Base-by-base conservation (phyloP, 2,797 vertebrate species). In the Moxostoma hubbsi region DNA sequence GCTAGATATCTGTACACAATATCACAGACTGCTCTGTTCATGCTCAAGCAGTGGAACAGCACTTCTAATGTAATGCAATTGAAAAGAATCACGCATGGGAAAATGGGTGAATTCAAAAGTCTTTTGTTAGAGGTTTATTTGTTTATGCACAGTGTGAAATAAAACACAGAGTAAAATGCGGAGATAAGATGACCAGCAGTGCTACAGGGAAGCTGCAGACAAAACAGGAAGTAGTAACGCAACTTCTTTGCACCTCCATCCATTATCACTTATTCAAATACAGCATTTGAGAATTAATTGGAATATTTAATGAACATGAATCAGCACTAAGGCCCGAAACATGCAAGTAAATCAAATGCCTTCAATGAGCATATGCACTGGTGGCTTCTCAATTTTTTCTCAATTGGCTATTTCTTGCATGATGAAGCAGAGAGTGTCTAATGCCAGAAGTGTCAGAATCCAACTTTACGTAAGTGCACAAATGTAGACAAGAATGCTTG, bases 1-100 rank as follows among this genome's bases (percentile, higher is more conserved):
- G 24, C 65, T 9, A 51, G 66, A 65, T 45, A 16, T 58, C 16
- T 1, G 13, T 58, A 79, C 77, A 65, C 45, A 72, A 79, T 50
- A 47, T 59, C 77, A 66, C 77, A 73, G 59, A 16, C 51, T 79
- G 69, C 45, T 66, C 53, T 65, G 16, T 58, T 50, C 69, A 79
- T 72, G 51, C 53, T 72, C 69, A 79, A 16, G 59, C 61, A 58
- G 68, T 65, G 68, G 2, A 79, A 79, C 59, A n/a, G 50, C 45
- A 45, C 24, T 24, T 72, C 50, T 36, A 47, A 64, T 9, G 11
- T 24, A 72, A 8, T 55, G 7, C 11, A 4, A 74, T 45, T 74
- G 49, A 53, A 74, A 45, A 54, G 47, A 62, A 73, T 63, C 18
- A 74, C 43, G 49, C 59, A 53, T 9, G 3, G 59, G n/a, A 63